Evolutionary conservation across 30 jellyfish, hydroid and myxozoan species (phyloP).

Genomic region (Cassiopea xamachana): DNA sequence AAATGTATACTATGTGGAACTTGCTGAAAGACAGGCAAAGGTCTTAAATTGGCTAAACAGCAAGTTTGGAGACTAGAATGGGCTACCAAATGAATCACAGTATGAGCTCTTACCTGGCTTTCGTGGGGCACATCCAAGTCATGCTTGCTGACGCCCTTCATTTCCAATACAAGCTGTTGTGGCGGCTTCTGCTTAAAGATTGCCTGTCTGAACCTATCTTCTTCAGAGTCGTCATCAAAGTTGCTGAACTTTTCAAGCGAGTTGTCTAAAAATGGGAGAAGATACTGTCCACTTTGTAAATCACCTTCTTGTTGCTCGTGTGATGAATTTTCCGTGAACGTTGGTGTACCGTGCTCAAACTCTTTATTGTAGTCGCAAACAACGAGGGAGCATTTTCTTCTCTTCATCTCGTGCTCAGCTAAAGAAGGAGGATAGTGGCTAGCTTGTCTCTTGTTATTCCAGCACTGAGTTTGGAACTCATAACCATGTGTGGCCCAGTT

Average conservation of each 20-base stretch:
- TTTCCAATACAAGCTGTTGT: background rate
- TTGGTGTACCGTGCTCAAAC: background rate
- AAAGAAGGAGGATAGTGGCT: background rate
- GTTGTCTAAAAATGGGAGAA: background rate
- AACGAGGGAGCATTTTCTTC: background rate
- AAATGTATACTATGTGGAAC: too few relatives aligned
- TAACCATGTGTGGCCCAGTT: background rate
- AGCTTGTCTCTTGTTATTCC: background rate
- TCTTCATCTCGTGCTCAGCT: background rate
- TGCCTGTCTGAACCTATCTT: constrained; percentile 55
- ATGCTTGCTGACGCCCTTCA: background rate
- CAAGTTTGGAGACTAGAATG: background rate
- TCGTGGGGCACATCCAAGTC: background rate
- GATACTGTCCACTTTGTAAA: background rate
- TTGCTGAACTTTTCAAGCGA: background rate
- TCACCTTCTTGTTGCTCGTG: background rate
- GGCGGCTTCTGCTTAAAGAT: constrained; percentile 47
- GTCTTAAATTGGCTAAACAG: background rate
- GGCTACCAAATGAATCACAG: background rate
- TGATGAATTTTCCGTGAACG: background rate
- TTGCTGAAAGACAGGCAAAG: too few relatives aligned
- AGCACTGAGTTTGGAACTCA: background rate
- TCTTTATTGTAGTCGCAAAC: background rate
- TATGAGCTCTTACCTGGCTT: background rate
- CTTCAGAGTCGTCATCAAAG: constrained; percentile 62